A percentile compares a stretch with the other conserved stretches of the same genome.
Evolutionary conservation across 2,888 invertebrate species (phyloP).

Genomic region (Andrena fulva): DNA sequence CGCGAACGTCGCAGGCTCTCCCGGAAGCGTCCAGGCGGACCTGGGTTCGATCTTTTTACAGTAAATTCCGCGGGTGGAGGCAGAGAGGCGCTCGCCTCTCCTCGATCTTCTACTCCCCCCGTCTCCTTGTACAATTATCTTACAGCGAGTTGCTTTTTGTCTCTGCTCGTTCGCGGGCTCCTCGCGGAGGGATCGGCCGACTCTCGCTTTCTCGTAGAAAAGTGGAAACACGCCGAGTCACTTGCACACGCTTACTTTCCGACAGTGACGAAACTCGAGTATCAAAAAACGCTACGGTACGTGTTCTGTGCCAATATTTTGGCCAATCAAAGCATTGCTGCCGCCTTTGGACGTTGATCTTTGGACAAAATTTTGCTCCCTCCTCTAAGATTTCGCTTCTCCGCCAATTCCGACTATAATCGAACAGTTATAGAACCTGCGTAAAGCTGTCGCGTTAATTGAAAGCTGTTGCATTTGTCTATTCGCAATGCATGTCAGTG

Average conservation of each 20-base stretch:
- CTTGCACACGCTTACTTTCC: conserved; percentile 15
- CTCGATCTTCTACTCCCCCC: neutral
- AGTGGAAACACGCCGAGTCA: conserved; percentile 45
- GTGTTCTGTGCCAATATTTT: conserved; percentile 49
- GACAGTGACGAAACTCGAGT: conserved; percentile 29
- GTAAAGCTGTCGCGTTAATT: too few species aligned
- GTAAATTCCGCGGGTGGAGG: neutral
- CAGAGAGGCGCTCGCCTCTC: neutral
- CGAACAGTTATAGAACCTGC: too few species aligned
- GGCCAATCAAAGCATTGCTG: conserved; percentile 53
- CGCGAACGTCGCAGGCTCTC: conserved; percentile 5
- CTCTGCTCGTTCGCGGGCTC: neutral
- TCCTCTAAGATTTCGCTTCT: too few species aligned
- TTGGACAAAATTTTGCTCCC: neutral
- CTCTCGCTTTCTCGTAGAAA: conserved; percentile 49
- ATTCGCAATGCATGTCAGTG: neutral
- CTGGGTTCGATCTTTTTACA: neutral
- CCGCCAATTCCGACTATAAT: too few species aligned
- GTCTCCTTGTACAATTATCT: conserved; percentile 1
- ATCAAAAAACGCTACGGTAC: conserved; percentile 46
- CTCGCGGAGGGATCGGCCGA: neutral
- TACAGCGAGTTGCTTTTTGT: conserved; percentile 15
- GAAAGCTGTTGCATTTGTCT: too few species aligned
- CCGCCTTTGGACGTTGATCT: conserved; percentile 11
- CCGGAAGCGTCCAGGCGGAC: neutral